These are phyloP conservation scores for Atherinosoma microstoma DNA, from an alignment of 2,797 vertebrate species.

Conservation along the genomic window DNA sequence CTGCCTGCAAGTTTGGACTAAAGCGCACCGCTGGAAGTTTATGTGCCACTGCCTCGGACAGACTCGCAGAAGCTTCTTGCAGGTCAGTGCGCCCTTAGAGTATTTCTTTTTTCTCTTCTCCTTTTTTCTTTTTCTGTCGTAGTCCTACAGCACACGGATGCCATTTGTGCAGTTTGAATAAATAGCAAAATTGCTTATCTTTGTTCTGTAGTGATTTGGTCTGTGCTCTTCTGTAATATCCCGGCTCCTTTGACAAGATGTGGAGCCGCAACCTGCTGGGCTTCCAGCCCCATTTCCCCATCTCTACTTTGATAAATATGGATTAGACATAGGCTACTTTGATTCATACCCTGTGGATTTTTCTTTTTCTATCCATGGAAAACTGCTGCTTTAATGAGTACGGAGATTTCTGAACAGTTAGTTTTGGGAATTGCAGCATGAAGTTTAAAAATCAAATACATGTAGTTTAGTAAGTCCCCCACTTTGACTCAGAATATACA, in stretches of 20 bases:
- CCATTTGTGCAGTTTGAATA: constrained; percentile 16
- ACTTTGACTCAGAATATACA: not conserved
- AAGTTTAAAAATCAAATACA: constrained; percentile 24
- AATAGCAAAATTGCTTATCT: constrained; percentile 7
- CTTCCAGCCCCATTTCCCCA: constrained; percentile 10
- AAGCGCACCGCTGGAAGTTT: constrained; percentile 74
- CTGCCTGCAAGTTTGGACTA: constrained; percentile 70
- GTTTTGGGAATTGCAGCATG: not conserved
- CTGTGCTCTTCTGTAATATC: constrained; percentile 29
- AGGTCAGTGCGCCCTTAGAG: constrained; percentile 60
- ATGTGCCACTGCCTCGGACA: constrained; percentile 51
- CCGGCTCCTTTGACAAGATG: constrained; percentile 28
- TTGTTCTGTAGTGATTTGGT: constrained; percentile 25
- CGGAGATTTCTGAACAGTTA: not conserved
- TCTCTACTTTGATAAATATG: constrained; percentile 23
- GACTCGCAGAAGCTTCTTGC: constrained; percentile 26
- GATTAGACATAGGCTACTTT: constrained; percentile 23
- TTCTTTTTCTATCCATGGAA: not conserved
- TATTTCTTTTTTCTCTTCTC: not conserved
- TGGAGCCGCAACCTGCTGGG: constrained; percentile 38
- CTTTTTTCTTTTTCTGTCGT: not conserved
- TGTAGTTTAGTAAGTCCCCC: constrained; percentile 5
- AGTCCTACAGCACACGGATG: not conserved
- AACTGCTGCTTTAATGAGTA: constrained; percentile 27
- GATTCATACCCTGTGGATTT: constrained; percentile 26